phyloP scores from a whole-genome alignment of 2,113 vertebrate species.

The Sardina pilchardus region DNA sequence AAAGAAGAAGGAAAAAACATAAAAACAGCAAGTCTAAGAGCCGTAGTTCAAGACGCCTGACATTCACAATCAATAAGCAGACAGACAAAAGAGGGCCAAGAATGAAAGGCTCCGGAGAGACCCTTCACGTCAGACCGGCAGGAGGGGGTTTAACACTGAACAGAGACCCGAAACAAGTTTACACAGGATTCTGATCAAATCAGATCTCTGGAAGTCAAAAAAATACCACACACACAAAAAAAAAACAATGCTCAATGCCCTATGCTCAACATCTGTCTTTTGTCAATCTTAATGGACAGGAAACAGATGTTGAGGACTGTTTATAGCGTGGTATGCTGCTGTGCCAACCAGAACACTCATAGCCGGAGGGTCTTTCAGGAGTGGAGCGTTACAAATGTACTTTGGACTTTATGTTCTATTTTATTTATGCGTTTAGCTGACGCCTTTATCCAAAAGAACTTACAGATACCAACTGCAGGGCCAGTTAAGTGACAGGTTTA shows the following conservation, averaged over 20 bases:
- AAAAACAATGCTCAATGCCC: not conserved
- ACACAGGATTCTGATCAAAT: not conserved
- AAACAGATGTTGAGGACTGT: not conserved
- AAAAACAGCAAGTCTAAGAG: not conserved
- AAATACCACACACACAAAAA: too few relatives aligned
- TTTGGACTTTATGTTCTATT: not conserved
- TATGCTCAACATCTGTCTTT: not conserved
- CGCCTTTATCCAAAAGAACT: too few relatives aligned
- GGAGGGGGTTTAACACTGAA: not conserved
- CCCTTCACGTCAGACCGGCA: not conserved
- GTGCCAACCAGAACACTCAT: not conserved
- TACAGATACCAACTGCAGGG: too few relatives aligned
- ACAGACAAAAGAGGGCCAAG: not conserved
- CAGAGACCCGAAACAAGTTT: not conserved
- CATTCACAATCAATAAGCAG: not conserved
- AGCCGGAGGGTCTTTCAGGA: not conserved
- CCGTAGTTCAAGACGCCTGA: conserved; percentile 1
- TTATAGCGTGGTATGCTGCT: not conserved
- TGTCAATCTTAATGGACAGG: conserved; percentile 1
- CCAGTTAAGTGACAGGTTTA: too few relatives aligned
- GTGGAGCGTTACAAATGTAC: not conserved
- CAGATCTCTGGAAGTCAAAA: not conserved
- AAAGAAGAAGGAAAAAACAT: not conserved
- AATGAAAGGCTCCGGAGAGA: not conserved
- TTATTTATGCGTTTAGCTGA: too few relatives aligned